Evolutionary conservation across 1,140 invertebrate species (phyloP).

Genomic region (Periplaneta americana): DNA sequence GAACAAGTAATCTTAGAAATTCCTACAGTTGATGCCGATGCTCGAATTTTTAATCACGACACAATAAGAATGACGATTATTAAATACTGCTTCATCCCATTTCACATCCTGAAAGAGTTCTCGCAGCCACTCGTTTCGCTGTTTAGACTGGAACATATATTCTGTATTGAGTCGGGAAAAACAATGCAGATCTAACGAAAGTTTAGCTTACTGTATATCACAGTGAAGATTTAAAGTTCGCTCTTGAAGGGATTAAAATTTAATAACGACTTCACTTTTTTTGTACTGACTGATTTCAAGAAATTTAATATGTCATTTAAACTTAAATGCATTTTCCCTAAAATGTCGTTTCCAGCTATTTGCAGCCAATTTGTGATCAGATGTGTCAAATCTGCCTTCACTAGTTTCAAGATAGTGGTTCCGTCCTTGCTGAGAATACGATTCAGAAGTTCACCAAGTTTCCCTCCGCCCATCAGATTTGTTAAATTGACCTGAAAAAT

Average conservation of each 20-base stretch:
- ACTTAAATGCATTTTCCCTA: not conserved
- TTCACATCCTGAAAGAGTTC: too few relatives aligned
- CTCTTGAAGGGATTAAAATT: not conserved
- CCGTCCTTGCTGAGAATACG: not conserved
- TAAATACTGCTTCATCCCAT: too few relatives aligned
- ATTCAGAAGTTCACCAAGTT: not conserved
- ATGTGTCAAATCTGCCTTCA: not conserved
- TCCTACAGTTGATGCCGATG: too few relatives aligned
- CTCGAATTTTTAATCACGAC: too few relatives aligned
- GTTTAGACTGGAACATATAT: too few relatives aligned
- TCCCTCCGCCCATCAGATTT: not conserved
- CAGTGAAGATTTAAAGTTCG: not conserved
- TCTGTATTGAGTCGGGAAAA: too few relatives aligned
- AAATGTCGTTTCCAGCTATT: not conserved
- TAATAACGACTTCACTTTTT: not conserved
- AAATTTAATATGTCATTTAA: not conserved
- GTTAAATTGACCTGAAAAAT: not conserved
- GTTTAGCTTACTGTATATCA: too few relatives aligned
- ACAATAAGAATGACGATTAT: too few relatives aligned
- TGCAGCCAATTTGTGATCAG: not conserved
- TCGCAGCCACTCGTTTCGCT: too few relatives aligned
- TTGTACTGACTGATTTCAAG: not conserved
- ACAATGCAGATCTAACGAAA: too few relatives aligned
- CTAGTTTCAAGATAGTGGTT: not conserved
- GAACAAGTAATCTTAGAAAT: too few relatives aligned